Evolutionary conservation across 2,113 vertebrate species (phyloP), one percentile per base, ranked within the genome.

Genomic region (Aix galericulata): DNA sequence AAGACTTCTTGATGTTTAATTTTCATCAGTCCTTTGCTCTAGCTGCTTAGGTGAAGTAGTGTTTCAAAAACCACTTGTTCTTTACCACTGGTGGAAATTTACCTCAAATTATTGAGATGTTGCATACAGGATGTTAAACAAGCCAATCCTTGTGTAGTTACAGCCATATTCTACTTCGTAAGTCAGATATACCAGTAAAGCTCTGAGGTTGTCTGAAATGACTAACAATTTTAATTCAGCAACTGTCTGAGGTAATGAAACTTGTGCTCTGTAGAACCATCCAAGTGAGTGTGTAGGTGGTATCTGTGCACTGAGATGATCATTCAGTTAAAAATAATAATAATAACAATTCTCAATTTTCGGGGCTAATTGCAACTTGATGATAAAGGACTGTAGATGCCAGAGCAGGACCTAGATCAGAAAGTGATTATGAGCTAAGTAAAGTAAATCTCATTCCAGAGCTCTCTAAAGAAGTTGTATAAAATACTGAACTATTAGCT

Each of bases 1-100:
- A 36, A 55, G 23, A 60, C 8, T 32, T 86, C 11, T 17, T 1
- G 0, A 23, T 46, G 3, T 58, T 71, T 38, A 6, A 3, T 23
- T 40, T 21, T 53, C 26, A 38, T 26, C 6, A 74, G 13, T 44
- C 13, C 17, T 74, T 93, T 87, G 17, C 23, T 66, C 13, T 38
- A 56, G 38, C 46, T 64, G 7, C 13, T 22, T 66, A 16, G 13
- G 16, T 26, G 2, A 32, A 77, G 32, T 60, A 34, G 2, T 44
- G 6, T 20, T 76, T 62, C 26, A 62, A 60, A 84, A 82, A 74
- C 34, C 9, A 50, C 7, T 11, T 55, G 11, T 27, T 80, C 48
- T 13, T 59, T n/a, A 36, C 26, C 13, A 34, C 9, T 46, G 17
- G 32, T 53, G 6, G 3, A 22, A 40, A 1, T 34, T 66, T 32